Evolutionary conservation across 2,888 invertebrate species (phyloP), one percentile per base, ranked within the genome.

Genomic region (Synanthedon vespiformis): DNA sequence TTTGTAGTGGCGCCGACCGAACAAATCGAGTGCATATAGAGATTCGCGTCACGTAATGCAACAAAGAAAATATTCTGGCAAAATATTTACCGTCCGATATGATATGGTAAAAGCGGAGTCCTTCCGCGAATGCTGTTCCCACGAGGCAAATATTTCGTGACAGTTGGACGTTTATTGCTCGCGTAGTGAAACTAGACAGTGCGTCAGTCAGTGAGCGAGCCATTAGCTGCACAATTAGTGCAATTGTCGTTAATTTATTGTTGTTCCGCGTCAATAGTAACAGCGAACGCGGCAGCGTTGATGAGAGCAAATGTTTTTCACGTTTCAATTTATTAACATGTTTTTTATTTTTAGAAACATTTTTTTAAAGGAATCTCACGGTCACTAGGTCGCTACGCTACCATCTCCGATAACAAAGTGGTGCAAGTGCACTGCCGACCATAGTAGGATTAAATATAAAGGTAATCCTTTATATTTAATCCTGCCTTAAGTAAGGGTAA

Each of bases 241-340:
- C 84, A 84, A 85, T 85, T 84, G 84, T 77, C 72, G 77, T 79
- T 80, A 84, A 86, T 85, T 81, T 81, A 84, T 83, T 72, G 75
- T 73, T 61, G 72, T 66, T 55, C 62, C 68, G 70, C 68, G 71
- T 73, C 75, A 69, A 62, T 70, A 60, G 60, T 66, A 65, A 60
- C 55, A 61, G 44, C 40, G 55, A 40, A 47, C 53, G 54, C 61
- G 56, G 62, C 58, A 57, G 54, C 57, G 34, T 34, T 34, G 34
- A 34, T 34, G 34, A 34, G 10, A 34, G 34, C 34, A 34, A 34
- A 34, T 8, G 6, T 6, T 34, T 34, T 34, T 34, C 34, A 34
- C 34, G 34, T 10, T 34, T 34, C 34, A 34, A 10, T 34, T n/a
- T 34, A 34, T 34, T 22, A 22, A 34, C 10, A 10, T 34, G 34